These are phyloP conservation scores for Barbus barbus DNA, from an alignment of 2,113 vertebrate genomes.

Conservation along the genomic window DNA sequence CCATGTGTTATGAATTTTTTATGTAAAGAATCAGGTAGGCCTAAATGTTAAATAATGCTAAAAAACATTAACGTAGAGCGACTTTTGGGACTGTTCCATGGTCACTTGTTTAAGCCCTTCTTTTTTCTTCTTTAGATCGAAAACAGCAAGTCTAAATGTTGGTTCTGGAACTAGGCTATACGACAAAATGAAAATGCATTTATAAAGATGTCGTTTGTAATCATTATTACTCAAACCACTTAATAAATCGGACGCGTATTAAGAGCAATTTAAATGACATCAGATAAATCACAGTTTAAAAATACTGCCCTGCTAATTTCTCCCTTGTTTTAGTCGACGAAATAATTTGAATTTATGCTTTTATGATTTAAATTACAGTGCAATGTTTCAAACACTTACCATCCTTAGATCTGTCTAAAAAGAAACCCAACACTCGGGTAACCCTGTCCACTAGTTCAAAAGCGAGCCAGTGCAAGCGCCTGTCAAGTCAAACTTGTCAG, in stretches of 20 bases:
- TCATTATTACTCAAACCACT: not conserved
- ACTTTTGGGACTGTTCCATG: not conserved
- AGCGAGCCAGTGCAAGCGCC: slow-evolving; percentile 53
- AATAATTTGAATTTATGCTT: slow-evolving; percentile 33
- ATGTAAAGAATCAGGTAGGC: too few species aligned
- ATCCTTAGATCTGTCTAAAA: slow-evolving; percentile 64
- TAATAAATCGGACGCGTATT: not conserved
- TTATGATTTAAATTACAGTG: slow-evolving; percentile 42
- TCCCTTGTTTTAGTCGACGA: not conserved
- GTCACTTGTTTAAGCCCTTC: not conserved
- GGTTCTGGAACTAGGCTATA: not conserved
- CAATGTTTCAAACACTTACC: slow-evolving; percentile 62
- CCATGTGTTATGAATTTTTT: too few species aligned
- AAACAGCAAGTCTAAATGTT: not conserved
- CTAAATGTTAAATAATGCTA: not conserved
- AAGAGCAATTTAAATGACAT: not conserved
- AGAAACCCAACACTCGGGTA: slow-evolving; percentile 64
- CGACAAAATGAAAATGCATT: not conserved
- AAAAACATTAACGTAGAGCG: not conserved
- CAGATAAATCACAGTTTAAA: not conserved
- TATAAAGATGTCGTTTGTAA: not conserved
- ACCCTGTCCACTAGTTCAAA: slow-evolving; percentile 58
- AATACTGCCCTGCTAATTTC: not conserved
- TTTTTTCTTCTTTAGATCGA: not conserved
- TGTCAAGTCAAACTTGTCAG: slow-evolving; percentile 77